Base-by-base conservation (phyloP, 2,113 vertebrate species). In the Aix galericulata region DNA sequence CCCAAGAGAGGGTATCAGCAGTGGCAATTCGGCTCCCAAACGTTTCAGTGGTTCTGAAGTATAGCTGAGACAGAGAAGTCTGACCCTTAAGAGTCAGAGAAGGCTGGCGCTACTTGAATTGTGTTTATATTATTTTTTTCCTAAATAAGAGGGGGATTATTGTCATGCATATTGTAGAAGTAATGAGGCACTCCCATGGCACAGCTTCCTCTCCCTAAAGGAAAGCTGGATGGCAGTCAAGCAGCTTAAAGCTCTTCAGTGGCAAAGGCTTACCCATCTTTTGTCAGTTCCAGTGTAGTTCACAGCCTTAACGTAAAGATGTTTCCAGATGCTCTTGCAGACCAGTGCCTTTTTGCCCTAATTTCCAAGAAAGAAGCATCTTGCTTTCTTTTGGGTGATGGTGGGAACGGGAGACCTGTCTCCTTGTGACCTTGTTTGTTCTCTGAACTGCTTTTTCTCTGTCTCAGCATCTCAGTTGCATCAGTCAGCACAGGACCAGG, bases 121-220 rank as follows among this genome's bases (percentile, higher is more conserved):
- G 1, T 34, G 3, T 46, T 2, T 18, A 8, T 20, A 26, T 18
- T 26, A 25, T 48, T 31, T 32, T 64, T 62, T 75, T 52, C 29
- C n/a, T 81, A n/a, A 93, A 31, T 62, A 29, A 4, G 4, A 4
- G 4, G 8, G 2, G 32, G 29, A 5, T 2, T 1, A 46, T 76
- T 88, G 12, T 26, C 21, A 2, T 55, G 23, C 11, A 1, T 10
- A 0, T 53, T 80, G 14, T 13, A 55, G 50, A 78, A 83, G 66
- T 8, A 2, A 23, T 69, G 11, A 42, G 34, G 21, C 0, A 0
- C n/a, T 36, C 23, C 26, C 36, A 1, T 22, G 46, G 22, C 31
- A 77, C 9, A 26, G 18, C 10, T 88, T 67, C 50, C 13, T 5
- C 3, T 0, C 18, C 2, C 8, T 36, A 15, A 83, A 69, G 64